Conservation (phyloP, 1,140 invertebrate genomes). For the Caenorhabditis briggsae region DNA sequence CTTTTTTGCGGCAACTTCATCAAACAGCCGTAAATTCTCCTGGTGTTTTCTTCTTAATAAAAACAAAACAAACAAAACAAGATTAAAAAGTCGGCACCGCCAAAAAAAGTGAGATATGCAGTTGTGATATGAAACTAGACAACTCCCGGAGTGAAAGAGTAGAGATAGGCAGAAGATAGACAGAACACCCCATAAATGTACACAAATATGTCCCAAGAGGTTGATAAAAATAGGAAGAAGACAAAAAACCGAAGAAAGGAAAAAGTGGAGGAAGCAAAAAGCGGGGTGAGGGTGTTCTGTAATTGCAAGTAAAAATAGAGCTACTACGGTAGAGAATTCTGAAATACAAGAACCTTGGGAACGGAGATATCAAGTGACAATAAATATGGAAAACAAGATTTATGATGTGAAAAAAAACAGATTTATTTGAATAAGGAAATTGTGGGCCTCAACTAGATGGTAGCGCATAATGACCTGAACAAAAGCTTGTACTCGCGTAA, state of each 20-base stretch:
- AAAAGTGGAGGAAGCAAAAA: not conserved
- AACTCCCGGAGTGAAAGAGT: not conserved
- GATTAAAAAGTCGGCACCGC: constrained; percentile 1
- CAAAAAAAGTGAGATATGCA: not conserved
- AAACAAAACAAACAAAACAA: constrained; percentile 13
- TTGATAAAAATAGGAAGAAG: constrained; percentile 18
- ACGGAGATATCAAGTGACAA: not conserved
- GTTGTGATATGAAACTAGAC: constrained; percentile 3
- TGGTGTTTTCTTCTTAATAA: not conserved
- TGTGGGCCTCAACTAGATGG: not conserved
- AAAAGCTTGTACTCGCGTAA: not conserved
- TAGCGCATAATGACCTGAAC: too few relatives aligned
- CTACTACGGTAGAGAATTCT: not conserved
- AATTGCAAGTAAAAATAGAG: too few relatives aligned
- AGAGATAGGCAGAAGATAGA: not conserved
- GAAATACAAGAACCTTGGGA: constrained; percentile 5
- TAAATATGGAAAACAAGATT: not conserved
- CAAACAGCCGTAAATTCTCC: not conserved
- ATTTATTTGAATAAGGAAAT: too few relatives aligned
- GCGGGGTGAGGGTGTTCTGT: too few relatives aligned
- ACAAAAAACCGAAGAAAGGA: not conserved
- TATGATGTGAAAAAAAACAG: too few relatives aligned
- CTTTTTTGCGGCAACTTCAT: not conserved
- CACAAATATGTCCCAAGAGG: constrained; percentile 50
- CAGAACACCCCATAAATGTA: constrained; percentile 51